These are phyloP conservation scores for Macropodus opercularis DNA, from an alignment of 2,797 vertebrate species.

Conservation along the genomic window DNA sequence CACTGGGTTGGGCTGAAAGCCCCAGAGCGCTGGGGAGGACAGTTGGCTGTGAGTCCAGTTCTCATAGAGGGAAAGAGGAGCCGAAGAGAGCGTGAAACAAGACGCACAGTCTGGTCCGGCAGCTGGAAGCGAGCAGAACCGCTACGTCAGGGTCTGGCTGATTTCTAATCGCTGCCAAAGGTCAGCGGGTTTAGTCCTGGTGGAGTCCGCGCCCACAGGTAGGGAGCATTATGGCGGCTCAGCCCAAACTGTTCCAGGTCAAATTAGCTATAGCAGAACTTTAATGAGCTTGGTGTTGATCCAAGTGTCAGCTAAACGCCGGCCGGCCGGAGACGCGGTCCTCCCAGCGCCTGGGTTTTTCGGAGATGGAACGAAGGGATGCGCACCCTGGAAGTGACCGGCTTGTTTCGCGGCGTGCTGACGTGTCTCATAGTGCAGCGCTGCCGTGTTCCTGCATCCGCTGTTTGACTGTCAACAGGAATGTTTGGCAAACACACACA, in stretches of 20 bases:
- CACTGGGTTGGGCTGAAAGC: background rate
- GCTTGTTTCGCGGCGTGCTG: slow-evolving; percentile 29
- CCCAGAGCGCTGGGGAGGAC: background rate
- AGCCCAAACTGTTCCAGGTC: background rate
- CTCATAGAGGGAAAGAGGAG: background rate
- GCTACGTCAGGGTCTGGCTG: no score
- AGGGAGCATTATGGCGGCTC: no score
- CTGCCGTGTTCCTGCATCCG: slow-evolving; percentile 45
- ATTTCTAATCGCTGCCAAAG: no score
- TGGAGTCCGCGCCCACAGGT: no score
- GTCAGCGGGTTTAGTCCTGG: no score
- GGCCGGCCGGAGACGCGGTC: no score
- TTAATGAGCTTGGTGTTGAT: background rate
- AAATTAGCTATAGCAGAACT: background rate
- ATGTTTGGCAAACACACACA: slow-evolving; percentile 46
- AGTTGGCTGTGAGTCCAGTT: slow-evolving; percentile 14
- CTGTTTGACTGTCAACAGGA: slow-evolving; percentile 63
- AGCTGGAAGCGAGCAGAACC: no score
- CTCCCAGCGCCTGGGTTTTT: no score
- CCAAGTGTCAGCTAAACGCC: no score
- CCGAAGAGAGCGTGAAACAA: background rate
- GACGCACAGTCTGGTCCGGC: no score
- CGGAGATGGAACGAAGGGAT: no score
- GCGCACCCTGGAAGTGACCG: slow-evolving; percentile 17
- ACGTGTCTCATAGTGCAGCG: slow-evolving; percentile 28